Evolutionary conservation across 2,888 invertebrate species (phyloP), one percentile per base, ranked within the genome.

Genomic region (Melanostoma mellinum): DNA sequence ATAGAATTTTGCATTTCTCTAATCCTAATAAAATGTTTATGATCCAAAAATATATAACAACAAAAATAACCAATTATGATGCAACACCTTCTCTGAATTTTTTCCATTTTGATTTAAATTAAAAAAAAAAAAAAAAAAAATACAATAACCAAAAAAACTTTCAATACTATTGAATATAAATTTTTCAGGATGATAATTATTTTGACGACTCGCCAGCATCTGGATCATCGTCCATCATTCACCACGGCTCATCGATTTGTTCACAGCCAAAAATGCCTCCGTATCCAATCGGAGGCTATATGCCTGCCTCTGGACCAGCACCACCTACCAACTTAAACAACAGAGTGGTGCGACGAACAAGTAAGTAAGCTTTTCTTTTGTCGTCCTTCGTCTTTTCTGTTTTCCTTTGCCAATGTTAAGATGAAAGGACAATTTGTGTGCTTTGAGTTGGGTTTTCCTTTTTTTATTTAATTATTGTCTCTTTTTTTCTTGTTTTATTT

Each of bases 231-330:
- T 75, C 86, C 71, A 67, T 86, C 58, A 73, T 86, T 60, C 55
- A 65, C 58, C 85, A 88, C 67, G 84, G 74, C 36, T 72, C 87
- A 40, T 77, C 87, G 67, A 86, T 88, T 20, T 91, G 89, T 85
- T 89, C 91, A 44, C 90, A 90, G 87, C 90, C 90, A 76, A 89
- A 90, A 87, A 90, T 90, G 90, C 90, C 90, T 53, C 90, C 90
- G 33, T 91, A 91, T 87, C 90, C 90, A 61, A 88, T 89, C 40
- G 89, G 90, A 38, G 90, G 90, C 50, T 90, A 90, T 74, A 89
- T 89, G 87, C 78, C 85, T 72, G 87, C 87, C 73, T 86, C 86
- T 71, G 86, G 86, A 78, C 87, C 86, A 72, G 50, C 87, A 81
- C 69, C 81, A 63, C 79, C 86, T 61, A 69, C 74, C 77, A 80